These are phyloP conservation scores for Gerris lacustris DNA, from an alignment of 2,888 invertebrate species.

Conservation along the genomic window DNA sequence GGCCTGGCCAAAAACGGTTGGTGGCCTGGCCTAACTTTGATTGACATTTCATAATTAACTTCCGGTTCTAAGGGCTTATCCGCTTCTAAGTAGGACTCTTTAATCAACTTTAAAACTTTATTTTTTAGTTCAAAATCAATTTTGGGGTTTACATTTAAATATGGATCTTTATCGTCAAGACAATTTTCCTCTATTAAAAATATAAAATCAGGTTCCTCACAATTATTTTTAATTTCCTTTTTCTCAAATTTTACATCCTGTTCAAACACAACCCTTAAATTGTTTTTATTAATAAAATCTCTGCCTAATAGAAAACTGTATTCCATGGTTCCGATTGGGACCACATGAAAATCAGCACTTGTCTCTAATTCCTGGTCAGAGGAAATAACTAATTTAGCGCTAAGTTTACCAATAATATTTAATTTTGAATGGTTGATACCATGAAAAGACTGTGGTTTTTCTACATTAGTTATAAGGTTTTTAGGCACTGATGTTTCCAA, in stretches of 20 bases:
- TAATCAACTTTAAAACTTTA: background rate
- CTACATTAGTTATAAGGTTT: background rate
- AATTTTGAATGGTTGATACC: background rate
- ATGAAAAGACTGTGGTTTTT: background rate
- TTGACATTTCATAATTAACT: background rate
- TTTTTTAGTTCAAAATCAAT: background rate
- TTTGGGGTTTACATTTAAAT: background rate
- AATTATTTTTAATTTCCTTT: background rate
- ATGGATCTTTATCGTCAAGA: background rate
- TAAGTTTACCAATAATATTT: background rate
- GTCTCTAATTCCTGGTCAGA: background rate
- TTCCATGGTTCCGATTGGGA: background rate
- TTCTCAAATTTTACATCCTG: background rate
- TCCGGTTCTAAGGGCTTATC: background rate
- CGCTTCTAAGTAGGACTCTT: background rate
- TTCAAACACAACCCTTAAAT: background rate
- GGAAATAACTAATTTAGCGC: background rate
- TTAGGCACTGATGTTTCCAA: background rate
- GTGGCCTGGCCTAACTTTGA: too few relatives aligned
- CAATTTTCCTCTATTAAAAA: background rate
- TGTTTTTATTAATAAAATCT: background rate
- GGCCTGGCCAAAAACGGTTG: too few relatives aligned
- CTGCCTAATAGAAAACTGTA: background rate
- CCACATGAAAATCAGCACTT: background rate
- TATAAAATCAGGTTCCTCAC: background rate